These are phyloP conservation scores for Atherinomorus stipes DNA, from an alignment of 2,113 vertebrate genomes.

Conservation along the genomic window DNA sequence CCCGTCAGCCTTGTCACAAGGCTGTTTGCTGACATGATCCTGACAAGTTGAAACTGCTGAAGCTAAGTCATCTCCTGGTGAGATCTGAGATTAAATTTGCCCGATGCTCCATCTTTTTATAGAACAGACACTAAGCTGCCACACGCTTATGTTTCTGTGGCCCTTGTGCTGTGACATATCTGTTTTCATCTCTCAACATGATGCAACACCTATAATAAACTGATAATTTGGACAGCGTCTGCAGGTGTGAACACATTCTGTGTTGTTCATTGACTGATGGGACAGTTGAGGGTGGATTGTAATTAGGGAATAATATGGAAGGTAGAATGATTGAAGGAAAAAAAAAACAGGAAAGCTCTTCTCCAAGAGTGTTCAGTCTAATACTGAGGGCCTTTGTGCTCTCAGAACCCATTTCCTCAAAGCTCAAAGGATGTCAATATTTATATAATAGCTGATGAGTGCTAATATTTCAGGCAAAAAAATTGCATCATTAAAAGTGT, in stretches of 20 bases:
- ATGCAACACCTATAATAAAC: conserved; percentile 57
- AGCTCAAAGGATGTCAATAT: too few species aligned
- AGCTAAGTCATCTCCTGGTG: conserved; percentile 45
- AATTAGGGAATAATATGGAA: neutral
- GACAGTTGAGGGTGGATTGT: neutral
- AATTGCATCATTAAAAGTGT: too few species aligned
- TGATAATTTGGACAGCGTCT: conserved; percentile 46
- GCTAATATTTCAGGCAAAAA: too few species aligned
- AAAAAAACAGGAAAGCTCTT: too few species aligned
- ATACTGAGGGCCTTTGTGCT: too few species aligned
- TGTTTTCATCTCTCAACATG: conserved; percentile 48
- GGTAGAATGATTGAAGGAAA: too few species aligned
- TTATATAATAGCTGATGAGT: too few species aligned
- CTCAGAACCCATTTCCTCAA: too few species aligned
- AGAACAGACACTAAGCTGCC: conserved; percentile 12
- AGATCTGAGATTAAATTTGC: conserved; percentile 53
- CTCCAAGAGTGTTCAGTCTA: too few species aligned
- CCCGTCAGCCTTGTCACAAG: neutral
- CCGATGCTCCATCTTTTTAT: conserved; percentile 45
- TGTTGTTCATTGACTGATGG: conserved; percentile 21
- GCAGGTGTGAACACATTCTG: conserved; percentile 17
- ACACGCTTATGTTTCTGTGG: conserved; percentile 16
- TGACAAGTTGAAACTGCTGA: conserved; percentile 14
- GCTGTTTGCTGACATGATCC: conserved; percentile 43
- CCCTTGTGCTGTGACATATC: conserved; percentile 34